A percentile compares a stretch with the other conserved stretches of the same genome.
Evolutionary conservation across 92 coral and sea anemone species (phyloP).

Genomic region (Scolanthus callimorphus): DNA sequence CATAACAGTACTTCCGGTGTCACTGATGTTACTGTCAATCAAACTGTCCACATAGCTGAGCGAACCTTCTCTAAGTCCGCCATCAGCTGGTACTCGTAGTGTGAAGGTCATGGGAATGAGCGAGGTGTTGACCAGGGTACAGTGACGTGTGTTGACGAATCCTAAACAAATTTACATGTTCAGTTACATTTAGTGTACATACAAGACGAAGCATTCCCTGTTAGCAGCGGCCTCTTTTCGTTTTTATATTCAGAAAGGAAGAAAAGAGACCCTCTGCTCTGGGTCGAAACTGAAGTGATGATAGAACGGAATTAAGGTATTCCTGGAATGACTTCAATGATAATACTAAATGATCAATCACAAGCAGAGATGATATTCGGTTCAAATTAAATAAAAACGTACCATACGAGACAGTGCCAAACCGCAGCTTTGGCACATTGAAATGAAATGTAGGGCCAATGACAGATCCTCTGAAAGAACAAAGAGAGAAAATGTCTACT

Average conservation of each 20-base stretch:
- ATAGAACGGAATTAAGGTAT: no score
- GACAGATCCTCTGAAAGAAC: constrained; percentile 81
- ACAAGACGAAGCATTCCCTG: no score
- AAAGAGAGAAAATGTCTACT: no score
- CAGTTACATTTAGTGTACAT: no score
- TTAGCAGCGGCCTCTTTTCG: no score
- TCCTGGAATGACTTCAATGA: no score
- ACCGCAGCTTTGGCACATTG: constrained; percentile 81
- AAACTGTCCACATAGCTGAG: constrained; percentile 48
- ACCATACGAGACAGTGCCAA: constrained; percentile 99
- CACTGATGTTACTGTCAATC: constrained; percentile 79
- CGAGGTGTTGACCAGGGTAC: constrained; percentile 86
- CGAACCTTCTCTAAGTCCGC: constrained; percentile 37
- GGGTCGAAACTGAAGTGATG: no score
- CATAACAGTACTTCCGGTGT: constrained; percentile 46
- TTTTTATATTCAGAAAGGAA: no score
- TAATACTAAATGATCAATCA: no score
- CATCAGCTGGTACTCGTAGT: constrained; percentile 93
- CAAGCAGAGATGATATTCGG: neutral
- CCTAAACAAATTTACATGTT: no score
- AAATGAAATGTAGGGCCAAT: constrained; percentile 99
- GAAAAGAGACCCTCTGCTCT: no score
- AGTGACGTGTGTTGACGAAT: constrained; percentile 80
- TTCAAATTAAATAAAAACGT: neutral
- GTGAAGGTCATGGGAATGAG: constrained; percentile 94